A percentile compares a stretch with the other conserved stretches of the same genome.
Evolutionary conservation across 2,888 invertebrate genomes (phyloP).

Genomic region (Rhorus exstirpatorius): DNA sequence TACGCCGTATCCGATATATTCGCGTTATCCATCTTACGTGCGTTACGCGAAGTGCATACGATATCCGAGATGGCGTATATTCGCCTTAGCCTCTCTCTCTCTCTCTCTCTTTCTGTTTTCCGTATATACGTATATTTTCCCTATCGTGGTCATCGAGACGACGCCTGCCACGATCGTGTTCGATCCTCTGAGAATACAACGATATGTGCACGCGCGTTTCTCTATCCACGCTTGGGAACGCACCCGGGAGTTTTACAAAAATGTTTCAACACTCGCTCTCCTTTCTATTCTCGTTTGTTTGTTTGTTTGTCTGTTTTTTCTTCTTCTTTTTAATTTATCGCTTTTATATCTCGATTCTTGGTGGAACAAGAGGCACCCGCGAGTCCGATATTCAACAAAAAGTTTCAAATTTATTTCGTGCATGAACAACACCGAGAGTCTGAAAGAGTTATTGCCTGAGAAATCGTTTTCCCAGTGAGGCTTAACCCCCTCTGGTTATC

Average conservation of each 20-base stretch:
- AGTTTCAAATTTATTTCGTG: slow-evolving; percentile 1
- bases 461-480: no score
- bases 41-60: slow-evolving; percentile 72
- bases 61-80: slow-evolving; percentile 68
- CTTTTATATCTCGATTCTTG: not conserved
- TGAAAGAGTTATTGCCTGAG: no score
- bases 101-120: not conserved
- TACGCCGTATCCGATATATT: slow-evolving; percentile 72
- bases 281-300: not conserved
- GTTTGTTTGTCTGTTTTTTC: no score
- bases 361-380: no score
- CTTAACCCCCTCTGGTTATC: no score
- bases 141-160: slow-evolving; percentile 66
- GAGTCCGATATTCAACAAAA: not conserved
- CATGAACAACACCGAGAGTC: no score
- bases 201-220: slow-evolving; percentile 27
- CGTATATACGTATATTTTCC: slow-evolving; percentile 28
- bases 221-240: slow-evolving; percentile 37
- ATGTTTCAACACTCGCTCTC: slow-evolving; percentile 36
- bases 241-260: slow-evolving; percentile 30
- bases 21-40: slow-evolving; percentile 72
- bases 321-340: slow-evolving; percentile 7
- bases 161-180: slow-evolving; percentile 59
- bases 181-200: slow-evolving; percentile 64
- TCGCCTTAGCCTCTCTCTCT: slow-evolving; percentile 20